Conservation (phyloP, 2,113 vertebrate genomes). For the Haplotaxodon microlepis region DNA sequence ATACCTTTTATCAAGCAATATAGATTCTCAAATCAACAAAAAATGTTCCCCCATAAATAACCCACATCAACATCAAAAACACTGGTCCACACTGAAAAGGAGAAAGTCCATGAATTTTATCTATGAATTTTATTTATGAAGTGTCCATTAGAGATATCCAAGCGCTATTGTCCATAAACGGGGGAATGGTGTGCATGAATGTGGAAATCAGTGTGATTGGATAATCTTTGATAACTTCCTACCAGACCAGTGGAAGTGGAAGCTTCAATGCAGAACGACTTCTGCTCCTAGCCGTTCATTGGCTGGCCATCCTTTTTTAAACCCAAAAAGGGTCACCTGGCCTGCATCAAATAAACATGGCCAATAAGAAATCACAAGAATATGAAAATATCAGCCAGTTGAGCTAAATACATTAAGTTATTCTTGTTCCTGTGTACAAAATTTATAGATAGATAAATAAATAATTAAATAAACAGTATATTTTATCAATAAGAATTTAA, state of each 20-base stretch:
- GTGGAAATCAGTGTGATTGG: not conserved
- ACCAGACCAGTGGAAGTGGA: not conserved
- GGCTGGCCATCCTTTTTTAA: not conserved
- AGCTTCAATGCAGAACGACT: not conserved
- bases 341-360: not conserved
- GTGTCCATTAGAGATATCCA: not conserved
- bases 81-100: not conserved
- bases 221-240: not conserved
- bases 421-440: too few species aligned
- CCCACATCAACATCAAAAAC: not conserved
- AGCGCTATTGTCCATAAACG: fast-evolving
- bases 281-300: not conserved
- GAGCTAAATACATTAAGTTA: too few species aligned
- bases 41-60: not conserved
- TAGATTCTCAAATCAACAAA: not conserved
- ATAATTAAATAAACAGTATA: not conserved
- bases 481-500: not conserved
- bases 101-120: not conserved
- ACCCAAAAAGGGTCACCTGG: not conserved
- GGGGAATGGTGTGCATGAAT: not conserved
- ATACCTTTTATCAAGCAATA: not conserved
- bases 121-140: not conserved
- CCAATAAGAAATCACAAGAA: not conserved
- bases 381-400: too few species aligned
- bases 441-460: too few species aligned